Conservation (phyloP, 2,888 invertebrate genomes). For the Melolontha melolontha region DNA sequence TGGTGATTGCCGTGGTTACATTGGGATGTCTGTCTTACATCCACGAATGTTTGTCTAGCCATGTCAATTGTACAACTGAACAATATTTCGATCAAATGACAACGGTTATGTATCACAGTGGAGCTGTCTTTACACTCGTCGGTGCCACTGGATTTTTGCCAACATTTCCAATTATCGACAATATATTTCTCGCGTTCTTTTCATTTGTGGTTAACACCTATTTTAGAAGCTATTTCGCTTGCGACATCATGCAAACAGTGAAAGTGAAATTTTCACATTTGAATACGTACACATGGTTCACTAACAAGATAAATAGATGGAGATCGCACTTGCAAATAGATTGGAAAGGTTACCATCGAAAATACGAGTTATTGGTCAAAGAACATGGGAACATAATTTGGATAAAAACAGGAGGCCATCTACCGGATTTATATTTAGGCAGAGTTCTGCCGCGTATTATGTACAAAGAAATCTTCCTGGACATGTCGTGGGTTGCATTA, state of each 20-base stretch:
- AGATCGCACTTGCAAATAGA: conserved; percentile 14
- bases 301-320: conserved; percentile 28
- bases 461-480: conserved; percentile 47
- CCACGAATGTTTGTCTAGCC: conserved; percentile 5
- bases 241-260: conserved; percentile 38
- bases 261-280: conserved; percentile 28
- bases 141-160: conserved; percentile 10
- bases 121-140: conserved; percentile 17
- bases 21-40: conserved; percentile 25
- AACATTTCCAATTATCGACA: neutral
- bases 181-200: conserved; percentile 11
- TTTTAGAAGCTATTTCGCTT: conserved; percentile 36
- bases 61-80: conserved; percentile 3
- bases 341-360: conserved; percentile 35
- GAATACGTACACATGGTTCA: conserved; percentile 21
- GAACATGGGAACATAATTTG: conserved; percentile 25
- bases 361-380: conserved; percentile 31
- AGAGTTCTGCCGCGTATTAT: conserved; percentile 47
- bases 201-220: conserved; percentile 24
- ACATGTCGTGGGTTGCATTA: conserved; percentile 49
- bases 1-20: conserved; percentile 17
- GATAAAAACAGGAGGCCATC: conserved; percentile 18
- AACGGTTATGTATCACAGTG: conserved; percentile 11
- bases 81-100: conserved; percentile 5
- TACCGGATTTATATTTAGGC: conserved; percentile 19